phyloP scores from a whole-genome alignment of 1,140 invertebrate genomes.

The Bilobella aurantiaca region DNA sequence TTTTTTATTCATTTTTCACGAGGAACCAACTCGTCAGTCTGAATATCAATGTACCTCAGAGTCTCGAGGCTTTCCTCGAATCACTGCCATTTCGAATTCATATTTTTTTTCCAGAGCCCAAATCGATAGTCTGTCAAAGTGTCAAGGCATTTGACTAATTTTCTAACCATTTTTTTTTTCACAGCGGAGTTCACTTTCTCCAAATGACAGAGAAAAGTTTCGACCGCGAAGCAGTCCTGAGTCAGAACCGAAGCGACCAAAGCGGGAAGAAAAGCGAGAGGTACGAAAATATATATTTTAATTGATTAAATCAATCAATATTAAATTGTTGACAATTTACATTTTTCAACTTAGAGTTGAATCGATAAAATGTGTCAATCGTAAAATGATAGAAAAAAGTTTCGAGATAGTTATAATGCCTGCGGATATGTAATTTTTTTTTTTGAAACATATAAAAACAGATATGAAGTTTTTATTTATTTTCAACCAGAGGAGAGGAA shows the following conservation, averaged over 20 bases:
- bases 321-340: no score
- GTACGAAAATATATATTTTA: slow-evolving; percentile 16
- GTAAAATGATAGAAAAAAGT: no score
- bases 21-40: neutral
- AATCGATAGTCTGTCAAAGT: neutral
- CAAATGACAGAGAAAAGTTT: slow-evolving; percentile 34
- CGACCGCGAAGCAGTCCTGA: slow-evolving; percentile 33
- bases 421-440: no score
- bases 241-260: slow-evolving; percentile 30
- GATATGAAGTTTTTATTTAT: no score
- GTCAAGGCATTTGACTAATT: slow-evolving; percentile 10
- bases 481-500: neutral
- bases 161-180: slow-evolving; percentile 20
- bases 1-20: neutral
- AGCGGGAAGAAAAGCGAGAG: slow-evolving; percentile 34
- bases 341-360: no score
- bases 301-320: no score
- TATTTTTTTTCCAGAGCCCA: neutral
- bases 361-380: no score
- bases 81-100: no score
- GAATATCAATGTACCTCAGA: slow-evolving; percentile 5
- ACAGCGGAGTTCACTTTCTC: slow-evolving; percentile 33
- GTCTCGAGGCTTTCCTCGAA: no score
- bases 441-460: no score
- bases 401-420: no score